Evolutionary conservation across 1,140 invertebrate genomes (phyloP).

Genomic region (Hyposmocoma kahamanoa): DNA sequence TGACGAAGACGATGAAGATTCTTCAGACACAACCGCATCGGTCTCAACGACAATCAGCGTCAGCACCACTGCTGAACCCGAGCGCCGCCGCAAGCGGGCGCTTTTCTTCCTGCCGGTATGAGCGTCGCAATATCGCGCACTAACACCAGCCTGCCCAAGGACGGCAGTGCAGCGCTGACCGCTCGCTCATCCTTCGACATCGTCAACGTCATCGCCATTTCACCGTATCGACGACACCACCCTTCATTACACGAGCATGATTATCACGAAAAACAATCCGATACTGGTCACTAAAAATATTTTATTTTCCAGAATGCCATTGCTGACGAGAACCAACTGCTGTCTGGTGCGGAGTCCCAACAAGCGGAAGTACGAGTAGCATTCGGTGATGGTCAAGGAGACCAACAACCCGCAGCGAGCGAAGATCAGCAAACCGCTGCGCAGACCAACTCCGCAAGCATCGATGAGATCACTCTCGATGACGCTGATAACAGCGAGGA

Average conservation of each 20-base stretch:
- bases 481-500: constrained; percentile 81
- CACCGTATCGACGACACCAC: constrained; percentile 67
- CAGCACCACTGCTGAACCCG: constrained; percentile 41
- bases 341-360: constrained; percentile 75
- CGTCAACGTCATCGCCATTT: constrained; percentile 74
- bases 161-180: constrained; percentile 58
- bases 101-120: constrained; percentile 66
- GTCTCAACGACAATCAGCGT: constrained; percentile 23
- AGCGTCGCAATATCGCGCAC: constrained; percentile 50
- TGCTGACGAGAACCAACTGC: constrained; percentile 66
- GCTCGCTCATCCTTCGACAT: constrained; percentile 39
- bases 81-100: constrained; percentile 52
- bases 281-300: not conserved
- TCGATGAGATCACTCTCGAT: constrained; percentile 77
- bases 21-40: constrained; percentile 30
- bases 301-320: constrained; percentile 62
- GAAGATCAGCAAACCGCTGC: constrained; percentile 74
- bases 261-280: constrained; percentile 31
- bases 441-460: constrained; percentile 69
- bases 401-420: constrained; percentile 42
- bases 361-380: constrained; percentile 78
- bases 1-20: constrained; percentile 53
- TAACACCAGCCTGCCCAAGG: constrained; percentile 54
- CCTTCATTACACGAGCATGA: constrained; percentile 20
- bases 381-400: constrained; percentile 74